Evolutionary conservation across 2,888 invertebrate species (phyloP).

Genomic region (Alloscopus bannaensis): DNA sequence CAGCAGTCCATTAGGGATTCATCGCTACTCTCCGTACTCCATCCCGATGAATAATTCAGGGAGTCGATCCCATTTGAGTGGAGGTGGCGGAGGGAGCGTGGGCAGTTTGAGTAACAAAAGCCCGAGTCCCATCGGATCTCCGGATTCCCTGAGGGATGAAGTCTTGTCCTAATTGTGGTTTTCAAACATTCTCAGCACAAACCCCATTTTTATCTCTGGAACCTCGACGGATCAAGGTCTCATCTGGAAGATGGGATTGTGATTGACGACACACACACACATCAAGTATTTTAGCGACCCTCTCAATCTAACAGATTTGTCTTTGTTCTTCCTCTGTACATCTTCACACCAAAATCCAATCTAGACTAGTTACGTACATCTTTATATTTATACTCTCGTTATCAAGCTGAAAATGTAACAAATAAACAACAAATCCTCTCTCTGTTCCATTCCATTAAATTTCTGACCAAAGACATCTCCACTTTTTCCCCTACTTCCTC

Average conservation of each 20-base stretch:
- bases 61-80: constrained; percentile 62
- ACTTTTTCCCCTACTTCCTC: background rate
- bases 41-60: constrained; percentile 71
- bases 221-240: constrained; percentile 26
- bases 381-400: background rate
- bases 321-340: constrained; percentile 20
- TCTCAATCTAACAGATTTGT: too few species aligned
- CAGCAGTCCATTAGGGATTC: constrained; percentile 74
- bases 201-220: constrained; percentile 37
- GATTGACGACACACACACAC: constrained; percentile 1
- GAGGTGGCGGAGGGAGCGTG: constrained; percentile 52
- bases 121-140: constrained; percentile 71
- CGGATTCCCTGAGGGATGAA: constrained; percentile 72
- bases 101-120: constrained; percentile 68
- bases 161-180: constrained; percentile 69
- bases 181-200: constrained; percentile 42
- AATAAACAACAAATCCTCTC: constrained; percentile 37
- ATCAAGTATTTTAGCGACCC: too few species aligned
- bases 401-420: constrained; percentile 3
- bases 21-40: constrained; percentile 77
- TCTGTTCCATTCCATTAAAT: constrained; percentile 60
- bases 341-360: background rate
- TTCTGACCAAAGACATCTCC: constrained; percentile 54
- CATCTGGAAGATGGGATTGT: constrained; percentile 30
- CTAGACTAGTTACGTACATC: background rate